Conservation (phyloP, 2,797 vertebrate genomes). For the Erithacus rubecula region DNA sequence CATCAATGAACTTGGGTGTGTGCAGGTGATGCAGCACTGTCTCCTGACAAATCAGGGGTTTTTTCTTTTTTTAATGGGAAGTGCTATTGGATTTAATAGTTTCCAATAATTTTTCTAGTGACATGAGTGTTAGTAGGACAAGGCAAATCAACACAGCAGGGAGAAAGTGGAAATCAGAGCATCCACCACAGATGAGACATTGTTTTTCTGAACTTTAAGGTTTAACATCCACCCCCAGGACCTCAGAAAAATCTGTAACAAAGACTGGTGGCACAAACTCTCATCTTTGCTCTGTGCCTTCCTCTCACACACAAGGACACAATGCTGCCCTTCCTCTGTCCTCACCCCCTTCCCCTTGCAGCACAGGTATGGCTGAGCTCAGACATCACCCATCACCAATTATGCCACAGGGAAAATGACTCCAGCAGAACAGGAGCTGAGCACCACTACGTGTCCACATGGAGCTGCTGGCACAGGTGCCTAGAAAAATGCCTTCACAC, state of each 20-base stretch:
- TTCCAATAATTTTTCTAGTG: background rate
- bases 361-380: background rate
- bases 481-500: background rate
- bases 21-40: background rate
- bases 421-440: background rate
- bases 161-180: background rate
- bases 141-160: background rate
- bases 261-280: background rate
- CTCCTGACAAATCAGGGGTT: background rate
- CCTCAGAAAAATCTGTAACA: background rate
- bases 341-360: background rate
- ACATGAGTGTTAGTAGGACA: background rate
- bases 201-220: background rate
- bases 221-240: background rate
- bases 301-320: fast-evolving
- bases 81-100: background rate
- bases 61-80: background rate
- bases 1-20: fast-evolving
- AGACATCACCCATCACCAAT: background rate
- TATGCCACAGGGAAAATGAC: background rate
- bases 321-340: fast-evolving
- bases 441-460: background rate
- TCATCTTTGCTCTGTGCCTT: background rate
- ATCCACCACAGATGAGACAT: fast-evolving
- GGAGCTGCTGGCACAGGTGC: background rate